Base-by-base conservation (phyloP, 2,797 vertebrate genomes). In the Fistularia tabacaria region DNA sequence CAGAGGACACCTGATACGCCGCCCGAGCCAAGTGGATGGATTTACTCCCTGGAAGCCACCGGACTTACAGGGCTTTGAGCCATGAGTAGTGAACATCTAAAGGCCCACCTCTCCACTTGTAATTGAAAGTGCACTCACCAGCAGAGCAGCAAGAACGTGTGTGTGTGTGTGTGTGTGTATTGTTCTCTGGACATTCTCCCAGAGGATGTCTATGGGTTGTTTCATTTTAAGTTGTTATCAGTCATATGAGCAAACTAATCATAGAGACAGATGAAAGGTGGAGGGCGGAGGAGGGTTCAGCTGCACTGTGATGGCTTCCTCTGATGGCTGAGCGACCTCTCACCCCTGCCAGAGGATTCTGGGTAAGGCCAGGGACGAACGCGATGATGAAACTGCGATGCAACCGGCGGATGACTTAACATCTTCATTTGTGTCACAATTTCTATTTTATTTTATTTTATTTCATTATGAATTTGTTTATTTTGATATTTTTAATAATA, bases 241-340 rank as follows among this genome's bases (percentile, higher is more conserved):
- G 84, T 85, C 85, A 88, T 80, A 83, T 75, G 69, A 57, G 75
- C 77, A 81, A 81, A 86, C 78, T 86, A 87, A 90, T 90, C 88
- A 81, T 78, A 86, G 71, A 80, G 84, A 88, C 85, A 86, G 85
- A 90, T 86, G 85, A 88, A 89, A 86, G 83, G 83, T 86, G 73
- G 64, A 80, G 78, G 80, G 54, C 66, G 59, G 74, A 53, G 64
- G 75, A 77, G 71, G 73, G 87, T 85, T 87, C 84, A 85, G 74
- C 62, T 75, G 62, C 74, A 85, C 81, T 74, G 72, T 77, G 80
- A 85, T 85, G 69, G 80, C 77, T 83, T 81, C 84, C 74, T 85
- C 77, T 89, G 85, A 87, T 84, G 83, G 79, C 76, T 83, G 70
- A 49, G 53, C 84, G 76, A 84, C 82, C 82, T 65, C 60, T 80